These are phyloP conservation scores for Myotis lucifugus DNA, from an alignment of 2,113 vertebrate species.

Conservation along the genomic window DNA sequence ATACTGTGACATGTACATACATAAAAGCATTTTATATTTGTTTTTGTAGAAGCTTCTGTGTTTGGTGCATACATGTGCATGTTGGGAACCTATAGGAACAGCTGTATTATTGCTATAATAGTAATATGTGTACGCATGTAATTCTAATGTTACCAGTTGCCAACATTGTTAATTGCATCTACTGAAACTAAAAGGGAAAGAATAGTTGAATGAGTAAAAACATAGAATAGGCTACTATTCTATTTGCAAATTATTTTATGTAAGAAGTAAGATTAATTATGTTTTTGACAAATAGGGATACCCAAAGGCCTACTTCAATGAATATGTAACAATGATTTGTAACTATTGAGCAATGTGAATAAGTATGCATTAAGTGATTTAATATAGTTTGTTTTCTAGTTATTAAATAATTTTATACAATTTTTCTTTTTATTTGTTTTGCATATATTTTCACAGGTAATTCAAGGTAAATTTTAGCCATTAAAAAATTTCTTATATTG, in stretches of 20 bases:
- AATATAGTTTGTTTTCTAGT: background rate
- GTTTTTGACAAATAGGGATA: background rate
- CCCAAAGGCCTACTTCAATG: background rate
- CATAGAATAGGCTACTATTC: background rate
- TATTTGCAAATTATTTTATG: background rate
- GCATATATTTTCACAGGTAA: background rate
- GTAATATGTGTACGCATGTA: background rate
- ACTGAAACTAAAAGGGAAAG: slow-evolving; percentile 3
- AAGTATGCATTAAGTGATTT: background rate
- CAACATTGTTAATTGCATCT: background rate
- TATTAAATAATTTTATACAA: background rate
- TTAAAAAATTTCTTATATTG: background rate
- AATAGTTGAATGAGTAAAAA: background rate
- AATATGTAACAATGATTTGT: background rate
- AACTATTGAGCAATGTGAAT: background rate
- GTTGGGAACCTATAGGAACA: background rate
- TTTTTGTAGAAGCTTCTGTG: background rate
- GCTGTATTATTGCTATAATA: background rate
- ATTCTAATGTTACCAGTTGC: background rate
- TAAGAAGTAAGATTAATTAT: background rate
- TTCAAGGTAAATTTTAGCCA: background rate
- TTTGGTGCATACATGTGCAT: background rate
- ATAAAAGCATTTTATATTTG: background rate
- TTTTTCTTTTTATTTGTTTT: background rate
- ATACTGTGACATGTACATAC: background rate